A percentile compares a stretch with the other conserved stretches of the same genome.
Conservation (phyloP, 1,140 invertebrate genomes). For the Caenorhabditis elegans region DNA sequence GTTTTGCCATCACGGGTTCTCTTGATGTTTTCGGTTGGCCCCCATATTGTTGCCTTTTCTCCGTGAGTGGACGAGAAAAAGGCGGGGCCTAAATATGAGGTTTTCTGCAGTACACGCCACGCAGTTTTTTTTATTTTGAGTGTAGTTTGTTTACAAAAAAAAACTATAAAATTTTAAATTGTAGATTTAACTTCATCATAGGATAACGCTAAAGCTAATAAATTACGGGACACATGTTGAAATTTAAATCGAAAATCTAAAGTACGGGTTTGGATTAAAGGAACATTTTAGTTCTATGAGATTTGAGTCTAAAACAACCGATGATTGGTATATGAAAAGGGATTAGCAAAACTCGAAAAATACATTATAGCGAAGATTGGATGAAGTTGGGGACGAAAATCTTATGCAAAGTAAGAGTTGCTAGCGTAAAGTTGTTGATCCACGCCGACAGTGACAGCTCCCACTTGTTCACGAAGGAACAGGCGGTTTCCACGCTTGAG, state of each 20-base stretch:
- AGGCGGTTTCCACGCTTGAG: constrained; percentile 55
- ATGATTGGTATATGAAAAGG: neutral
- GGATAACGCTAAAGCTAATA: neutral
- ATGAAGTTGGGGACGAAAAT: neutral
- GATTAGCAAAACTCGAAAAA: neutral
- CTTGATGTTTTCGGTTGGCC: too few relatives aligned
- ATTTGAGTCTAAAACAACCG: constrained; percentile 11
- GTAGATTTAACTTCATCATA: neutral
- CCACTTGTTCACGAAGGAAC: constrained; percentile 60
- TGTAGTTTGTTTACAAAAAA: too few relatives aligned
- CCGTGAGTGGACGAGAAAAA: too few relatives aligned
- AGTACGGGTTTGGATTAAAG: neutral
- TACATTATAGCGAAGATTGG: neutral
- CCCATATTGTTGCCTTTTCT: too few relatives aligned
- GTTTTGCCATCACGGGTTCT: too few relatives aligned
- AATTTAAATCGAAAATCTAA: neutral
- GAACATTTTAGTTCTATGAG: neutral
- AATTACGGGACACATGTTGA: neutral
- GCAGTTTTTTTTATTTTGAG: too few relatives aligned
- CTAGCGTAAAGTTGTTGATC: constrained; percentile 61
- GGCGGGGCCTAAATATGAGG: too few relatives aligned
- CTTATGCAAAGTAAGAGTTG: constrained; percentile 64
- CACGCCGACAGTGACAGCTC: constrained; percentile 57
- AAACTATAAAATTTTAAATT: too few relatives aligned
- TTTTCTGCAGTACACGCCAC: too few relatives aligned